Conservation (phyloP, 1,140 invertebrate species). For the Drosophila littoralis region DNA sequence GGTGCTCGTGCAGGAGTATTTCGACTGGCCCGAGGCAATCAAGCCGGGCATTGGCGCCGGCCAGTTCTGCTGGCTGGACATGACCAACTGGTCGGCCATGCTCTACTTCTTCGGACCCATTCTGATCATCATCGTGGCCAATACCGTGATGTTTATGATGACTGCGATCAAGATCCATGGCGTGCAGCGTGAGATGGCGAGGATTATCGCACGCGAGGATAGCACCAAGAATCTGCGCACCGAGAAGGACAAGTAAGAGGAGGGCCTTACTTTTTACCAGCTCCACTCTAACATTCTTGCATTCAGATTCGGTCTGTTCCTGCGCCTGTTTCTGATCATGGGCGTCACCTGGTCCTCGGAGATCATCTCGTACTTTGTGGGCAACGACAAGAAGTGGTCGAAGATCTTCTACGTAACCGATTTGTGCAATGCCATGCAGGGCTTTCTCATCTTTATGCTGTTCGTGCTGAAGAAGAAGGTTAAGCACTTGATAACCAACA, state of each 20-base stretch:
- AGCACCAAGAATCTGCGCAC: conserved; percentile 86
- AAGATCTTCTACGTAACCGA: conserved; percentile 86
- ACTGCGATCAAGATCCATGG: conserved; percentile 89
- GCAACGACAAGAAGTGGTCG: conserved; percentile 68
- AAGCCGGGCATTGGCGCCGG: conserved; percentile 86
- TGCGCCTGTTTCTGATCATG: conserved; percentile 90
- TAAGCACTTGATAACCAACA: conserved; percentile 85
- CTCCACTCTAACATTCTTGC: neutral
- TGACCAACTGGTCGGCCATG: conserved; percentile 85
- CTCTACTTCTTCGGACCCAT: conserved; percentile 92
- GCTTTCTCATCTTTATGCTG: conserved; percentile 87
- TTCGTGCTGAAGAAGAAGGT: conserved; percentile 87
- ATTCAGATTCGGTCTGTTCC: conserved; percentile 87
- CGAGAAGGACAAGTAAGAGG: conserved; percentile 87
- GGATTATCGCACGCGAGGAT: conserved; percentile 86
- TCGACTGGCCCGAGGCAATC: conserved; percentile 80
- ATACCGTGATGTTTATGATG: conserved; percentile 89
- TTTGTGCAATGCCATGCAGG: conserved; percentile 86
- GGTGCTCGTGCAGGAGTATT: conserved; percentile 85
- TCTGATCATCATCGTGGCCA: conserved; percentile 88
- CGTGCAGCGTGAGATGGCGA: conserved; percentile 87
- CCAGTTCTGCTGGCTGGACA: conserved; percentile 86
- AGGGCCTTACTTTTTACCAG: no score
- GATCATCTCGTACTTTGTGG: conserved; percentile 87
- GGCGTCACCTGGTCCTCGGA: conserved; percentile 90